Evolutionary conservation across 2,888 invertebrate genomes (phyloP), one percentile per base, ranked within the genome.

Genomic region (Leptinotarsa haldemani): DNA sequence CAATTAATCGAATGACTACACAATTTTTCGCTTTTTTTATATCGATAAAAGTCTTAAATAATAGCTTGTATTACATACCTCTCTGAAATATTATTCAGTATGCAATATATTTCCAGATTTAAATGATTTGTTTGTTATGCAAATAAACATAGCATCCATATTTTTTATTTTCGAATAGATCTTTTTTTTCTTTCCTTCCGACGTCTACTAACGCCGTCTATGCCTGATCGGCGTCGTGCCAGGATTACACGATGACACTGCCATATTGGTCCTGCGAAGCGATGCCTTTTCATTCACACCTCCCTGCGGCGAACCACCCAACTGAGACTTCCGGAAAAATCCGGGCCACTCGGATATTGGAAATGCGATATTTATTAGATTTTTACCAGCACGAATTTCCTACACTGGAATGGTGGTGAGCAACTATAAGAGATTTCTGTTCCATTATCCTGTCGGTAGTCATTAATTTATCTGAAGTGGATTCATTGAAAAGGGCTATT

Each of bases 291-390:
- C 78, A 78, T 80, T 80, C 80, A 73, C 81, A 78, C 77, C 78
- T 75, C 78, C 78, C 79, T 73, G 77, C 76, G 78, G 79, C 77
- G 75, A 67, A 63, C 72, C 53, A 65, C 74, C 74, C 78, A 65
- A 71, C 77, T 65, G 74, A 74, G 78, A 81, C 80, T 82, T 83
- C 83, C 83, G 83, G 82, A 79, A 80, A 81, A 82, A 79, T 74
- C 75, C 79, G 77, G 80, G 76, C 80, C 80, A 79, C 80, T 80
- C 84, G 85, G 85, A 85, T 85, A 85, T 85, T 85, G 85, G 84
- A 85, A 85, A 85, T 84, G 82, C 79, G 85, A 85, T 86, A 85
- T 85, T 85, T 85, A 85, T 85, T 85, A 84, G 83, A 84, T 84
- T 84, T 84, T 84, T 84, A 84, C 83, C 82, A 82, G 81, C 80